Base-by-base conservation (phyloP, 2,797 vertebrate species). In the Sebastes umbrosus region DNA sequence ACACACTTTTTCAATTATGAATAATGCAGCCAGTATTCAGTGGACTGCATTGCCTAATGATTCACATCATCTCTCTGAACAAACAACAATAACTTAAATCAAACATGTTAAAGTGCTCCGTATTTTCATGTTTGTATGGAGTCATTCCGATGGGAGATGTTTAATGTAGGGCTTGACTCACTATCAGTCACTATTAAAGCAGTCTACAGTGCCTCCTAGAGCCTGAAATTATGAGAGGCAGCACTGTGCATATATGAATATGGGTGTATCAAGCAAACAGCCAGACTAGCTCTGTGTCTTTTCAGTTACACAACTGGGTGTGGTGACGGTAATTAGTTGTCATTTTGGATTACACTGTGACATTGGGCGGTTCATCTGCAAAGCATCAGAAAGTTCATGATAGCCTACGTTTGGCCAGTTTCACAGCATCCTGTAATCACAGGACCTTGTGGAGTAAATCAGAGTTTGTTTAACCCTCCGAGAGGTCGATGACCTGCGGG, bases 121-220 rank as follows among this genome's bases (percentile, higher is more conserved):
- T 20, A 3, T 39, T n/a, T 46, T 50, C 1, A 3, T 46, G n/a
- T 32, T 58, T 29, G 62, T 32, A 27, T 11, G 32, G 27, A 67
- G 27, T 7, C 20, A 9, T 13, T 57, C 13, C 1, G 20, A 36
- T 3, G 5, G 5, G 27, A 68, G 46, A 55, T 73, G 46, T 71
- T 29, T 55, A 50, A 60, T 14, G 1, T 24, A 5, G 1, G 22
- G 22, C 10, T 70, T 14, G 63, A 29, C n/a, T 52, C 36, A 20
- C 46, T 20, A 3, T 54, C 14, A 22, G 24, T 46, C 4, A 39
- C 0, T 13, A 66, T 55, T 62, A 64, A 62, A 39, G 70, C 18
- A 46, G 73, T 8, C 63, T 34, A 32, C 67, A 90, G 63, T 18
- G 85, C 89, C 84, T 68, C 62, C 86, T 84, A 82, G 18, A 77